Evolutionary conservation across 2,797 vertebrate genomes (phyloP).

Genomic region (Enoplosus armatus): DNA sequence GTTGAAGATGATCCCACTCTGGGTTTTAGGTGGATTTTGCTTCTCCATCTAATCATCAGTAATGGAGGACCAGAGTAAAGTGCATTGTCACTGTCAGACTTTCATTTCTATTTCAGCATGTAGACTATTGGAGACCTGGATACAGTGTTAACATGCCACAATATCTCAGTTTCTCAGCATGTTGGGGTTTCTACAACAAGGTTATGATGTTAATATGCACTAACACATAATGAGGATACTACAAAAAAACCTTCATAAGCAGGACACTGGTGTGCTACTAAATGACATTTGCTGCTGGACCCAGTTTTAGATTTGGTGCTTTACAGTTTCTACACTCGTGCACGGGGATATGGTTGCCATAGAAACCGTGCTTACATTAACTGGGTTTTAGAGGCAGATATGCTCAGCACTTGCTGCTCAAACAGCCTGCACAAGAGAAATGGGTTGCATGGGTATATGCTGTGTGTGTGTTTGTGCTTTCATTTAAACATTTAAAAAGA

Average conservation of each 20-base stretch:
- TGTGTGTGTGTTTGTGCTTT: background rate
- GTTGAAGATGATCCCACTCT: background rate
- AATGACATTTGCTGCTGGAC: constrained; percentile 42
- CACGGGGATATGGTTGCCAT: constrained; percentile 76
- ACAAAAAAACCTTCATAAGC: background rate
- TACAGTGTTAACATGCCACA: background rate
- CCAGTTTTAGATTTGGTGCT: constrained; percentile 46
- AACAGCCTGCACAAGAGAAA: constrained; percentile 35
- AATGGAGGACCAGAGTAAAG: background rate
- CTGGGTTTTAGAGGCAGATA: constrained; percentile 56
- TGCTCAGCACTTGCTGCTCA: constrained; percentile 30
- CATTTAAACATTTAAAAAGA: background rate
- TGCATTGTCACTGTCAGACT: background rate
- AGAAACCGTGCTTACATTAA: constrained; percentile 76
- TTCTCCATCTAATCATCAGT: background rate
- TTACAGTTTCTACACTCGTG: constrained; percentile 39
- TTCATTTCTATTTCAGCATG: background rate
- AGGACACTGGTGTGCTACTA: background rate
- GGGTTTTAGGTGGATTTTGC: background rate
- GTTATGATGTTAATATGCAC: background rate
- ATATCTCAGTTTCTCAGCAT: background rate
- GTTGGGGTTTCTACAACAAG: background rate
- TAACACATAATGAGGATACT: background rate
- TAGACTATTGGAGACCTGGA: background rate
- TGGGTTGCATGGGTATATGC: background rate